These are phyloP conservation scores for Chaetodon auriga DNA, from an alignment of 2,113 vertebrate species.

Conservation along the genomic window DNA sequence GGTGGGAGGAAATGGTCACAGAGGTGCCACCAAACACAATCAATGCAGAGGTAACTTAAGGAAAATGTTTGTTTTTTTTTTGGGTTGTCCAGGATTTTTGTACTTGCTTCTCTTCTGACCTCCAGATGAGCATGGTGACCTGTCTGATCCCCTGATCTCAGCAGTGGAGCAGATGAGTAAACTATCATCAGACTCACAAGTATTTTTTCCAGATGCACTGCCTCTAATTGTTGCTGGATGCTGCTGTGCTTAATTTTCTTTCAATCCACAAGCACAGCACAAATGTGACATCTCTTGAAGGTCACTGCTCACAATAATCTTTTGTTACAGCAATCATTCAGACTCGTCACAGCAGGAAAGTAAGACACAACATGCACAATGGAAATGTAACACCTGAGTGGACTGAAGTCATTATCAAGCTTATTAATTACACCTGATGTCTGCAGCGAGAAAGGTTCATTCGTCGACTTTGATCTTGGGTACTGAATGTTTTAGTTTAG, in stretches of 20 bases:
- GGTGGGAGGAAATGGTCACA: constrained; percentile 27
- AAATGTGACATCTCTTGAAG: neutral
- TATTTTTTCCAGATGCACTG: no score
- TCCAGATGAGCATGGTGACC: neutral
- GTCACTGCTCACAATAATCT: neutral
- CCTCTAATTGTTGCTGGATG: no score
- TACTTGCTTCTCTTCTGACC: constrained; percentile 7
- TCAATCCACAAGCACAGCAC: neutral
- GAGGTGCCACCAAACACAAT: constrained; percentile 2
- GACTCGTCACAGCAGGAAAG: neutral
- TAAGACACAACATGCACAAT: neutral
- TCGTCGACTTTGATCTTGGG: constrained; percentile 15
- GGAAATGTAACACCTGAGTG: neutral
- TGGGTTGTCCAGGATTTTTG: neutral
- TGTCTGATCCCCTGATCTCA: neutral
- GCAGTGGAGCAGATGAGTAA: no score
- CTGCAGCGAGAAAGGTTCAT: constrained; percentile 18
- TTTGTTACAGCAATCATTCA: neutral
- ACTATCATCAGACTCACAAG: neutral
- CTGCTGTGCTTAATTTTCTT: neutral
- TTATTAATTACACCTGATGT: constrained; percentile 47
- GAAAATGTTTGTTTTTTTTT: neutral
- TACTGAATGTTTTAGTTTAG: constrained; percentile 32
- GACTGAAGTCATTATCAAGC: constrained; percentile 24
- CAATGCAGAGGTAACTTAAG: neutral